phyloP scores from a whole-genome alignment of 2,888 invertebrate species.

The Eretmocerus hayati region DNA sequence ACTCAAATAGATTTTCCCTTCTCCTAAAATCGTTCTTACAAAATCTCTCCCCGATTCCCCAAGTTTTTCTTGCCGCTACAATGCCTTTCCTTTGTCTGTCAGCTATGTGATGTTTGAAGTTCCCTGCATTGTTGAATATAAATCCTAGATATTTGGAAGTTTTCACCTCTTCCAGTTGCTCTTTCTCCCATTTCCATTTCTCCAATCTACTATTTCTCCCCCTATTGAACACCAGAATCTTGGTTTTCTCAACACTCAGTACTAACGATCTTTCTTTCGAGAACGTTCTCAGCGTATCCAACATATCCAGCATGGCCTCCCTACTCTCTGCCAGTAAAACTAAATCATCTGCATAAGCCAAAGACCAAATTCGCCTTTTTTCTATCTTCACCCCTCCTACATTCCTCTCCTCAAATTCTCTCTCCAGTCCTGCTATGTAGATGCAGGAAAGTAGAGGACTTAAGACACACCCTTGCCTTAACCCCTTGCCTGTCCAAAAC shows the following conservation, averaged over 20 bases:
- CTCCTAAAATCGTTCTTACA: constrained; percentile 14
- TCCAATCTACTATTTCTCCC: no score
- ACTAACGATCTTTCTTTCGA: constrained; percentile 7
- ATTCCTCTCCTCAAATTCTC: no score
- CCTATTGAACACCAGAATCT: constrained; percentile 15
- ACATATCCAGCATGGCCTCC: no score
- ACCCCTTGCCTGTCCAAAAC: no score
- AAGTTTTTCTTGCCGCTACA: constrained; percentile 2
- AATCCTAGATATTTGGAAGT: constrained; percentile 12
- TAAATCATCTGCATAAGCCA: no score
- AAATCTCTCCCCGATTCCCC: constrained; percentile 10
- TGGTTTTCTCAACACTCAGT: constrained; percentile 16
- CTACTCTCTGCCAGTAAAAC: no score
- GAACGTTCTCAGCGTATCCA: constrained; percentile 4
- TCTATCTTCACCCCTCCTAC: no score
- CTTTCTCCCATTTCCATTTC: constrained; percentile 5
- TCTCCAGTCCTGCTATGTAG: no score
- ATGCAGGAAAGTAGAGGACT: no score
- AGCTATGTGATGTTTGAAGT: constrained; percentile 3
- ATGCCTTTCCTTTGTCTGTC: constrained; percentile 5
- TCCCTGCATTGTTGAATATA: constrained; percentile 2
- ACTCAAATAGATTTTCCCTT: constrained; percentile 8
- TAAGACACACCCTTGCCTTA: no score
- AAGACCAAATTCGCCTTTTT: no score
- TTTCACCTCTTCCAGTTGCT: constrained; percentile 4